phyloP scores from a whole-genome alignment of 30 jellyfish, hydroid and myxozoan genomes.

The Aurelia aurita region DNA sequence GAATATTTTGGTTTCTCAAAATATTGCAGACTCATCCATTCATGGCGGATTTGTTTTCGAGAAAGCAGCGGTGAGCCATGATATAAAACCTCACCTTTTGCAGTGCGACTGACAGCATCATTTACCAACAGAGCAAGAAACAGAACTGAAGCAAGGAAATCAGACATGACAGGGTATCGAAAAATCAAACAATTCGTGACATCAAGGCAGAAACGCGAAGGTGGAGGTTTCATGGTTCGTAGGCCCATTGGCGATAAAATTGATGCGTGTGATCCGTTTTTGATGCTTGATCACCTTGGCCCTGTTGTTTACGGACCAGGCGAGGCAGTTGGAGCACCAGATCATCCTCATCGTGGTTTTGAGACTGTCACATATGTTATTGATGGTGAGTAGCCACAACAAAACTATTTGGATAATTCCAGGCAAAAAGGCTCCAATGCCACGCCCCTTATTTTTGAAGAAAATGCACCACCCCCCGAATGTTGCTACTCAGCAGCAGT shows the following conservation, averaged over 20 bases:
- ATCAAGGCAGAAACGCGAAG: conserved; percentile 89
- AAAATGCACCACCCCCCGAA: too few species aligned
- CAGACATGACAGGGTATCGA: conserved; percentile 40
- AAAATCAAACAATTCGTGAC: conserved; percentile 74
- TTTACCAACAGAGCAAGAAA: too few species aligned
- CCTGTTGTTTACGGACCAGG: conserved; percentile 97
- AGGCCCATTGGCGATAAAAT: conserved; percentile 97
- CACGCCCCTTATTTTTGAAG: too few species aligned
- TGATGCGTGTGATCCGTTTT: conserved; percentile 88
- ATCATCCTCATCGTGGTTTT: conserved; percentile 99
- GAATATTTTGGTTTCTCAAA: too few species aligned
- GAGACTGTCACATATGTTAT: conserved; percentile 93
- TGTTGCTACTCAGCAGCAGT: too few species aligned
- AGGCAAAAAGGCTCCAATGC: too few species aligned
- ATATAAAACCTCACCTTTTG: too few species aligned
- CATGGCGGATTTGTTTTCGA: background rate
- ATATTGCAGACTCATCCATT: too few species aligned
- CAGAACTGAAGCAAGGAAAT: background rate
- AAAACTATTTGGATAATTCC: too few species aligned
- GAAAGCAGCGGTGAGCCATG: background rate
- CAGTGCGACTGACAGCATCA: too few species aligned
- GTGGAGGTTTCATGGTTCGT: conserved; percentile 97
- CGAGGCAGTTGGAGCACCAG: conserved; percentile 99
- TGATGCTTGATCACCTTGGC: conserved; percentile 94
- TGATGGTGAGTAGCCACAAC: conserved; percentile 57